phyloP scores from a whole-genome alignment of 2,888 invertebrate genomes.

The Nephrotoma flavescens region DNA sequence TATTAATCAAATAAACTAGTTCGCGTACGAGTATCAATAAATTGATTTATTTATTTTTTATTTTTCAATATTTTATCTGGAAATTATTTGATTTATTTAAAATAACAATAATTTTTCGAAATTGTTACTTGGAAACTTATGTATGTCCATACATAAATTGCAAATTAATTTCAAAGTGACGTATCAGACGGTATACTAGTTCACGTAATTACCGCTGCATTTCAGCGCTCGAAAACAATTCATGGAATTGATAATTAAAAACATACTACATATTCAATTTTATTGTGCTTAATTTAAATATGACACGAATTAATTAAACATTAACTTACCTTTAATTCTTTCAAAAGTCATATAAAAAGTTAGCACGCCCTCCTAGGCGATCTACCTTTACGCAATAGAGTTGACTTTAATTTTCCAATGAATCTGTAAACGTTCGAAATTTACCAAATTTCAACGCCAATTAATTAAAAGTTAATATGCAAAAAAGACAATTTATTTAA shows the following conservation, averaged over 20 bases:
- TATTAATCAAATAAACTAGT: too few relatives aligned
- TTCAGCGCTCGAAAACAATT: neutral
- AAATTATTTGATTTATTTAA: too few relatives aligned
- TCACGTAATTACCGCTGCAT: neutral
- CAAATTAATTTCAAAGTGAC: neutral
- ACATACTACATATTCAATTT: neutral
- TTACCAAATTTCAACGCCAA: neutral
- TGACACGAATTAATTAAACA: neutral
- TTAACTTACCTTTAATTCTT: slow-evolving; percentile 71
- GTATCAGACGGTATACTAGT: neutral
- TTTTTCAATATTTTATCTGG: too few relatives aligned
- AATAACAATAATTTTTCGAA: too few relatives aligned
- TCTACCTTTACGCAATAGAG: neutral
- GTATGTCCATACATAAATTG: neutral
- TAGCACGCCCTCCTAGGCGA: slow-evolving; percentile 19
- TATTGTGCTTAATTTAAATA: neutral
- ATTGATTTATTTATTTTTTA: too few relatives aligned
- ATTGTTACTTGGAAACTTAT: too few relatives aligned
- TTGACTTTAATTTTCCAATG: neutral
- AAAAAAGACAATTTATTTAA: neutral
- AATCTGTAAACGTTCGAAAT: neutral
- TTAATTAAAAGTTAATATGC: neutral
- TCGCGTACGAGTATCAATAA: too few relatives aligned
- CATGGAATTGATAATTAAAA: neutral
- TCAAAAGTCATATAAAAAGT: slow-evolving; percentile 95